Evolutionary conservation across 2,888 invertebrate genomes (phyloP).

Genomic region (Drosophila setosimentum): DNA sequence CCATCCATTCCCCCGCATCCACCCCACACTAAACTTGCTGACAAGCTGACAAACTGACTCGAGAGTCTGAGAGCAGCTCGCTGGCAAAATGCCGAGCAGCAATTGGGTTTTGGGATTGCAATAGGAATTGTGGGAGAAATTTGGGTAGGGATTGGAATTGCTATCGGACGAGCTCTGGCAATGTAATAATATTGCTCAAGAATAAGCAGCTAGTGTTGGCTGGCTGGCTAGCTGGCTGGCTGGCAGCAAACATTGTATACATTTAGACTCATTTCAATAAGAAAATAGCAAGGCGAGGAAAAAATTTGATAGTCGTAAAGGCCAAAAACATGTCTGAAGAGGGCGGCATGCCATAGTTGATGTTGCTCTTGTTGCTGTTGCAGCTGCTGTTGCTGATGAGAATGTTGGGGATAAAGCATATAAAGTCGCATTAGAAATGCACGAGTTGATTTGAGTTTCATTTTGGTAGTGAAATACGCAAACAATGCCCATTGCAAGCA

Average conservation of each 20-base stretch:
- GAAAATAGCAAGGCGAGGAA: constrained; percentile 64
- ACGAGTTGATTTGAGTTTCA: constrained; percentile 83
- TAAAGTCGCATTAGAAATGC: constrained; percentile 84
- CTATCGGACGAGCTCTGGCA: constrained; percentile 32
- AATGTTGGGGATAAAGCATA: constrained; percentile 69
- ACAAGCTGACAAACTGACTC: constrained; percentile 80
- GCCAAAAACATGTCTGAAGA: constrained; percentile 51
- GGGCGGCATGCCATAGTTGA: constrained; percentile 13
- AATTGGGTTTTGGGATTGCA: constrained; percentile 47
- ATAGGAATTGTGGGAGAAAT: constrained; percentile 35
- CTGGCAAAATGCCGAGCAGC: constrained; percentile 75
- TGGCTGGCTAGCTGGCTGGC: constrained; percentile 5
- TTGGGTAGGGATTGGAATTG: constrained; percentile 33
- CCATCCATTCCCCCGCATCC: neutral
- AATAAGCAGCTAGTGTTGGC: constrained; percentile 8
- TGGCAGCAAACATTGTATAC: constrained; percentile 56
- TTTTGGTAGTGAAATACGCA: constrained; percentile 72
- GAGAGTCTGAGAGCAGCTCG: constrained; percentile 29
- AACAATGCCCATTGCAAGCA: constrained; percentile 71
- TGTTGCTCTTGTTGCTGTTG: constrained; percentile 49
- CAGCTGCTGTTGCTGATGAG: constrained; percentile 56
- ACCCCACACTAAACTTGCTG: constrained; percentile 61
- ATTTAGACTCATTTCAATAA: constrained; percentile 79
- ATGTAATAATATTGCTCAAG: constrained; percentile 55
- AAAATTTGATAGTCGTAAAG: constrained; percentile 53